Conservation (phyloP, 2,797 vertebrate species). For the Sus cebifrons region DNA sequence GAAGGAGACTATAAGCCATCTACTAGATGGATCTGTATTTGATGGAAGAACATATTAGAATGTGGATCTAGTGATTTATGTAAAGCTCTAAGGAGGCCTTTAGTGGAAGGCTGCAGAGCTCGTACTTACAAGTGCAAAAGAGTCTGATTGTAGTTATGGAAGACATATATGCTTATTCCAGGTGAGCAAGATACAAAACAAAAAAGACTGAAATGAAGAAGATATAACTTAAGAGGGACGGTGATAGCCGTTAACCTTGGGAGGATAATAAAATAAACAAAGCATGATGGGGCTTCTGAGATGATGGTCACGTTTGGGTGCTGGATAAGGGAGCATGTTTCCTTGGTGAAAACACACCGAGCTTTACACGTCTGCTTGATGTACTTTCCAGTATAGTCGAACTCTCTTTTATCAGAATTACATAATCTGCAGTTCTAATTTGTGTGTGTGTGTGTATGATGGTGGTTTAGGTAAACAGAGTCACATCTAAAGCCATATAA, state of each 20-base stretch:
- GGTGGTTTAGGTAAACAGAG: neutral
- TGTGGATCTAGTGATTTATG: neutral
- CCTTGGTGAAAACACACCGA: neutral
- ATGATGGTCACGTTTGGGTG: neutral
- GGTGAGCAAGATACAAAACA: neutral
- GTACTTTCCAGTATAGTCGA: neutral
- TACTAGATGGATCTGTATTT: neutral
- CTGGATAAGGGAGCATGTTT: neutral
- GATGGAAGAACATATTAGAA: neutral
- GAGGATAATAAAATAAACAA: neutral
- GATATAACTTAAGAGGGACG: neutral
- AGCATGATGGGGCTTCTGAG: neutral
- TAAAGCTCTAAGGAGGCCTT: neutral
- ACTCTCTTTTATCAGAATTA: slow-evolving; percentile 21
- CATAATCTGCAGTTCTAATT: neutral
- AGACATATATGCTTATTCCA: neutral
- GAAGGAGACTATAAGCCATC: neutral
- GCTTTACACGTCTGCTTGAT: neutral
- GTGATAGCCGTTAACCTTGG: neutral
- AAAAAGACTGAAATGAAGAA: neutral
- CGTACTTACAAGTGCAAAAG: neutral
- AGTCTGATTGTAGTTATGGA: neutral
- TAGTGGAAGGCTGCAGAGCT: neutral
- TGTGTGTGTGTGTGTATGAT: neutral
- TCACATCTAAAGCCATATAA: neutral